These are phyloP conservation scores for Fragum sueziense DNA, from an alignment of 2,888 invertebrate species.

Conservation along the genomic window DNA sequence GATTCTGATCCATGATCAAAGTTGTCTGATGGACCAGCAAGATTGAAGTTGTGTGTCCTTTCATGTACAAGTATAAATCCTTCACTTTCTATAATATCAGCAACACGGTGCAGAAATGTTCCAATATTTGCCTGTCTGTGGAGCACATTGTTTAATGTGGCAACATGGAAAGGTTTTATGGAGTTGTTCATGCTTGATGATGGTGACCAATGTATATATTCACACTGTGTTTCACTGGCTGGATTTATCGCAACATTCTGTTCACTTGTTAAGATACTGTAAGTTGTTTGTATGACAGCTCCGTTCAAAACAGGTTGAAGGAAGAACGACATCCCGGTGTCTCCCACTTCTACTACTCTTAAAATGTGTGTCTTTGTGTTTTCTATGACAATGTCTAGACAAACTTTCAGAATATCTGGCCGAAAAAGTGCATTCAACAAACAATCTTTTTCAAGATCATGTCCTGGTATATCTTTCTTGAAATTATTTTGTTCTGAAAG, in stretches of 20 bases:
- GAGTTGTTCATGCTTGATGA: constrained; percentile 82
- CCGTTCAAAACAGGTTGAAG: constrained; percentile 83
- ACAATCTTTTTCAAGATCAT: neutral
- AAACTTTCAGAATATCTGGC: constrained; percentile 75
- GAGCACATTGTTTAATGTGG: constrained; percentile 74
- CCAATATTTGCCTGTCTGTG: constrained; percentile 67
- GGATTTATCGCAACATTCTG: constrained; percentile 5
- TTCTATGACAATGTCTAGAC: constrained; percentile 85
- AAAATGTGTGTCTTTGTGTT: constrained; percentile 54
- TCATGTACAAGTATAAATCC: constrained; percentile 83
- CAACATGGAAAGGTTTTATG: constrained; percentile 70
- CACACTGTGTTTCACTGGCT: constrained; percentile 78
- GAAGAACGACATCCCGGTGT: constrained; percentile 59
- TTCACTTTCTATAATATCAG: constrained; percentile 86
- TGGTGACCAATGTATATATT: constrained; percentile 85
- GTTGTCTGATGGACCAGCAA: constrained; percentile 67
- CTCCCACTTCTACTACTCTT: constrained; percentile 86
- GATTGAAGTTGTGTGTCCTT: constrained; percentile 79
- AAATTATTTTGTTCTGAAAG: constrained; percentile 22
- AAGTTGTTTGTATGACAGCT: constrained; percentile 88
- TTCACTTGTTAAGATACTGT: constrained; percentile 85
- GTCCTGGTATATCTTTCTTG: constrained; percentile 10
- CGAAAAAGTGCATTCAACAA: constrained; percentile 42
- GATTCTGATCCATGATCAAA: constrained; percentile 47
- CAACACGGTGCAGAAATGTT: constrained; percentile 65